Conservation (phyloP, 2,888 invertebrate genomes). For the Gryllus longicercus region DNA sequence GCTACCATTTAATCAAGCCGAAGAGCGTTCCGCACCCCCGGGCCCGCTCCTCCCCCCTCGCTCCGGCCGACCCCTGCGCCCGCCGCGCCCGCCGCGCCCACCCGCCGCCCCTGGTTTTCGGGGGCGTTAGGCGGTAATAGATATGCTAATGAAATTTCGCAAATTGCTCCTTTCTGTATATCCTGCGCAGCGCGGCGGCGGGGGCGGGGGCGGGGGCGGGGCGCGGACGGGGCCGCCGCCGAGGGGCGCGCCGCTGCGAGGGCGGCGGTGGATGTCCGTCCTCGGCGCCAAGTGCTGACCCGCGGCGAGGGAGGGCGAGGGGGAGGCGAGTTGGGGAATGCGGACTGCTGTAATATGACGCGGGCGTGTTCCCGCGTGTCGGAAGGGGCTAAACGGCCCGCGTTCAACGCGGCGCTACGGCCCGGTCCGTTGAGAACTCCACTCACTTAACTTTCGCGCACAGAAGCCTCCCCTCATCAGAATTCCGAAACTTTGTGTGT, state of each 20-base stretch:
- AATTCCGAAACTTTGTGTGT: constrained; percentile 7
- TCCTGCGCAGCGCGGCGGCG: background rate
- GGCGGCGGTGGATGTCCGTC: background rate
- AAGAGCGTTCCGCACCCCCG: constrained; percentile 32
- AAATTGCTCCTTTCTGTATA: constrained; percentile 39
- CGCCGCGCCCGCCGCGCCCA: constrained; percentile 35
- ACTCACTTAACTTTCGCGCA: too few relatives aligned
- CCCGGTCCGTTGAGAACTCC: too few relatives aligned
- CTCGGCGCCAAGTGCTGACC: background rate
- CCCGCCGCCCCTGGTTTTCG: constrained; percentile 33
- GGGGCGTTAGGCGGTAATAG: constrained; percentile 40
- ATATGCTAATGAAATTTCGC: constrained; percentile 43
- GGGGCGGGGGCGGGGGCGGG: background rate
- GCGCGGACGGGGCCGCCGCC: background rate
- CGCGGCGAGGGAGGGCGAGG: background rate
- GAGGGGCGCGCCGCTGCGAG: background rate
- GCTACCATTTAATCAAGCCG: constrained; percentile 39
- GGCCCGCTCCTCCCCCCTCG: constrained; percentile 32
- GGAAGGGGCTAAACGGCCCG: background rate
- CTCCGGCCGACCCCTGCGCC: constrained; percentile 20
- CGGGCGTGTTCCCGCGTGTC: background rate
- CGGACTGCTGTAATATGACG: background rate
- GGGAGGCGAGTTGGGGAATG: background rate
- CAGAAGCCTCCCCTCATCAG: background rate
- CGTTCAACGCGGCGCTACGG: background rate